These are phyloP conservation scores for Ectobius pallidus DNA, from an alignment of 2,888 invertebrate species.

Conservation along the genomic window DNA sequence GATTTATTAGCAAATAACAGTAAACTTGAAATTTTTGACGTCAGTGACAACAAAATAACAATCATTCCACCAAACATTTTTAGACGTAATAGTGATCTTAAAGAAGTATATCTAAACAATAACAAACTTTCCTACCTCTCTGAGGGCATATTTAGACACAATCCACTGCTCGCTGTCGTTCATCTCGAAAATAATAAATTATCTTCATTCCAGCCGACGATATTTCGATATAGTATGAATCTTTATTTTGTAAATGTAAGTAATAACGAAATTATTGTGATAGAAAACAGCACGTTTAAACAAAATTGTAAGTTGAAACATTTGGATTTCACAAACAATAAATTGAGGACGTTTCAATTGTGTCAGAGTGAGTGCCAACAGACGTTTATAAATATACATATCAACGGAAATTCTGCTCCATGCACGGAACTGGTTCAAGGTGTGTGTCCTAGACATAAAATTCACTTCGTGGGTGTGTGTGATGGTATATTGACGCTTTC, in stretches of 20 bases:
- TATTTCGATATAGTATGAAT: not conserved
- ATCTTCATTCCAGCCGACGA: not conserved
- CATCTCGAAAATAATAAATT: not conserved
- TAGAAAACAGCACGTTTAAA: not conserved
- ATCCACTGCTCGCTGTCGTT: not conserved
- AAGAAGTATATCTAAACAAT: not conserved
- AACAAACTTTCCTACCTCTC: not conserved
- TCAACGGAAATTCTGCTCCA: not conserved
- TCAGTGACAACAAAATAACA: not conserved
- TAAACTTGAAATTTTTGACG: not conserved
- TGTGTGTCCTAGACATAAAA: too few species aligned
- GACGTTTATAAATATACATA: not conserved
- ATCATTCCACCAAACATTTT: not conserved
- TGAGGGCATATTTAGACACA: not conserved
- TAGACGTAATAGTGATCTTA: not conserved
- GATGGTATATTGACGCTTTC: too few species aligned
- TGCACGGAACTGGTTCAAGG: too few species aligned
- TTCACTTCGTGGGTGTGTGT: too few species aligned
- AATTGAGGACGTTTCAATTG: not conserved
- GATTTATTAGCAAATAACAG: not conserved
- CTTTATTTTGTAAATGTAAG: not conserved
- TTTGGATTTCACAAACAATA: not conserved
- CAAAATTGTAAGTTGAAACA: not conserved
- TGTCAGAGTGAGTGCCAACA: not conserved
- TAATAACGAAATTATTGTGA: not conserved